Conservation (phyloP, 2,113 vertebrate genomes). For the Phylloscopus trochiloides region DNA sequence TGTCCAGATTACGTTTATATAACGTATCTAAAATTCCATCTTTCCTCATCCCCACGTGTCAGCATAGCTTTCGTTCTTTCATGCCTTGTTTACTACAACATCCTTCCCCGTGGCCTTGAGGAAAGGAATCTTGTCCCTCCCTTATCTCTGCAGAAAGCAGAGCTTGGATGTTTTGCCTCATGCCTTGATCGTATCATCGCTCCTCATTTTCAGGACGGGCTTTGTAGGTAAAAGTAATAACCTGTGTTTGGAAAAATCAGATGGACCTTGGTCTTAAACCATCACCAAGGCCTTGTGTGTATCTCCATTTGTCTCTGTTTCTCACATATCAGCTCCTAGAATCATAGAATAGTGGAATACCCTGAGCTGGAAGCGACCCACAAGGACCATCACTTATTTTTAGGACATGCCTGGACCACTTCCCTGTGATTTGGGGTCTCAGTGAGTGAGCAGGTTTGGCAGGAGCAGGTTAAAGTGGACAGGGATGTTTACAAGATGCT, state of each 20-base stretch:
- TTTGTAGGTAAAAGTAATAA: neutral
- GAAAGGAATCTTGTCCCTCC: neutral
- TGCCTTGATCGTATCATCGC: neutral
- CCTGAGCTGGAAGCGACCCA: neutral
- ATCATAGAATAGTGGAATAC: neutral
- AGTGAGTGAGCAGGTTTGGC: neutral
- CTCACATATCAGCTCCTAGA: neutral
- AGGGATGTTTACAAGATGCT: conserved; percentile 41
- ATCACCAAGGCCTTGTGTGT: fast-evolving
- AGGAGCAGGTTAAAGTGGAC: neutral
- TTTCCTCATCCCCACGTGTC: neutral
- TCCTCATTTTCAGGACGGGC: neutral
- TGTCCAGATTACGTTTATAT: neutral
- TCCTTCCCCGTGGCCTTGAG: conserved; percentile 28
- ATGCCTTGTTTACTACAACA: conserved; percentile 47
- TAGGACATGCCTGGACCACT: neutral
- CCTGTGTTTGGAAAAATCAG: neutral
- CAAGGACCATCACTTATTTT: neutral
- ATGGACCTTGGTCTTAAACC: neutral
- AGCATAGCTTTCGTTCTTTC: neutral
- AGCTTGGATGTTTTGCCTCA: neutral
- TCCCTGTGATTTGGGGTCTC: neutral
- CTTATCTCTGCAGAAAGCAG: conserved; percentile 47
- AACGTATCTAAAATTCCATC: neutral
- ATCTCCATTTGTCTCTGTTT: neutral